These are phyloP conservation scores for Pagetopsis macropterus DNA, from an alignment of 2,797 vertebrate genomes.

Conservation along the genomic window DNA sequence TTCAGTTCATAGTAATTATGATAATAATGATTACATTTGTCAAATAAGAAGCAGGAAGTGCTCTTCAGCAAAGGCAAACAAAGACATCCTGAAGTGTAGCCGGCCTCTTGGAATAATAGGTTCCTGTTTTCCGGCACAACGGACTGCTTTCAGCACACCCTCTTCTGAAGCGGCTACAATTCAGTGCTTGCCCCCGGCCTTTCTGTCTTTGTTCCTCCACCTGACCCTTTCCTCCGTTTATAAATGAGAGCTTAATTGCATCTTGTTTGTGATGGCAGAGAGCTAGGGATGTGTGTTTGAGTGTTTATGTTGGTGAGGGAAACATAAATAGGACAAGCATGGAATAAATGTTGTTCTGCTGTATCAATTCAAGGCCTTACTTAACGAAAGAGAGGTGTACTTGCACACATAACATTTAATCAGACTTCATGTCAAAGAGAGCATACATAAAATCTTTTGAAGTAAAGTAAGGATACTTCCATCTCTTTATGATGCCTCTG, in stretches of 20 bases:
- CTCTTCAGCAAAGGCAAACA: conserved; percentile 17
- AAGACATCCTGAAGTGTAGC: conserved; percentile 13
- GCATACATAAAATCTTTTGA: neutral
- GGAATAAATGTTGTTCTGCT: neutral
- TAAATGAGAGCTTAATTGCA: conserved; percentile 36
- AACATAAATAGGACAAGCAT: neutral
- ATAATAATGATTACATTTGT: conserved; percentile 5
- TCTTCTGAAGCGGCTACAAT: conserved; percentile 41
- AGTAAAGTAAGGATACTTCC: too few relatives aligned
- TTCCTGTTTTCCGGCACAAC: conserved; percentile 22
- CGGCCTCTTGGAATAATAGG: conserved; percentile 9
- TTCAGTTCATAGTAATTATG: neutral
- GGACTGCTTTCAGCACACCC: conserved; percentile 25
- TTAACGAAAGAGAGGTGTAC: neutral
- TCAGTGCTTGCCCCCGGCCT: conserved; percentile 28
- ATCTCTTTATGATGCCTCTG: too few relatives aligned
- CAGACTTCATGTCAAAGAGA: conserved; percentile 12
- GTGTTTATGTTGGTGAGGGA: neutral
- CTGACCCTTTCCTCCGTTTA: conserved; percentile 11
- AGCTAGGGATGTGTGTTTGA: neutral
- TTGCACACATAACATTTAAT: neutral
- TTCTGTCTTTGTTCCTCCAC: conserved; percentile 15
- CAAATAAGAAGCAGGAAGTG: neutral
- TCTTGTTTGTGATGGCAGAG: conserved; percentile 14
- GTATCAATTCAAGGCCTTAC: too few relatives aligned